Conservation (phyloP, 2,888 invertebrate species). For the Sceliomorpha sp. region DNA sequence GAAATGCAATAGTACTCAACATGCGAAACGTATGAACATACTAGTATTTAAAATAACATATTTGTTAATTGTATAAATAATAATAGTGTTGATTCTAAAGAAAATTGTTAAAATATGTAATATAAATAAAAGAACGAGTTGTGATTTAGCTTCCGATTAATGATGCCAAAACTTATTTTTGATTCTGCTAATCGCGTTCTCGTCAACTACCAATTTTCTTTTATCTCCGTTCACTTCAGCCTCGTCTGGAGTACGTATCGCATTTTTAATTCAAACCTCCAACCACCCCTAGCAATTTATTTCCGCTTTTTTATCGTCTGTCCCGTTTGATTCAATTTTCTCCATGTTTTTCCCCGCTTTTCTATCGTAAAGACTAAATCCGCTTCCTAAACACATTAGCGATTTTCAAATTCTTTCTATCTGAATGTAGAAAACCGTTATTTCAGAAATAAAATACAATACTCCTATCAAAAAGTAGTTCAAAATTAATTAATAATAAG, state of each 20-base stretch:
- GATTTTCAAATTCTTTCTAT: constrained; percentile 4
- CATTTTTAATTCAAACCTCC: constrained; percentile 64
- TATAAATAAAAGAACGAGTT: too few species aligned
- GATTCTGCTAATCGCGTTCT: constrained; percentile 60
- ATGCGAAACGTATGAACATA: too few species aligned
- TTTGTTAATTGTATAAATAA: too few species aligned
- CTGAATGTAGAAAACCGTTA: too few species aligned
- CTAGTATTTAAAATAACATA: too few species aligned
- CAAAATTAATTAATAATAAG: too few species aligned
- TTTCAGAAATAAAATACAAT: too few species aligned
- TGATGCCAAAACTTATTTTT: constrained; percentile 43
- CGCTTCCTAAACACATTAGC: constrained; percentile 22
- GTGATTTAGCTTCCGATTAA: constrained; percentile 14
- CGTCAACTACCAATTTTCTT: constrained; percentile 62
- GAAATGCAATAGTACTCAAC: constrained; percentile 6
- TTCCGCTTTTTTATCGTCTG: constrained; percentile 49
- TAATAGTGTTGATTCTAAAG: too few species aligned
- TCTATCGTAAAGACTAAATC: constrained; percentile 23
- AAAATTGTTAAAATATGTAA: too few species aligned
- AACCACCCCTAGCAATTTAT: constrained; percentile 51
- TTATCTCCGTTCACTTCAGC: constrained; percentile 57
- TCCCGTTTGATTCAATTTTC: constrained; percentile 54
- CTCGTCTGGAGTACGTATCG: constrained; percentile 55
- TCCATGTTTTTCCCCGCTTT: constrained; percentile 26
- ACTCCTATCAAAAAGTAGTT: too few species aligned